phyloP scores from a whole-genome alignment of 30 jellyfish, hydroid and myxozoan genomes.

The Cassiopea andromeda region DNA sequence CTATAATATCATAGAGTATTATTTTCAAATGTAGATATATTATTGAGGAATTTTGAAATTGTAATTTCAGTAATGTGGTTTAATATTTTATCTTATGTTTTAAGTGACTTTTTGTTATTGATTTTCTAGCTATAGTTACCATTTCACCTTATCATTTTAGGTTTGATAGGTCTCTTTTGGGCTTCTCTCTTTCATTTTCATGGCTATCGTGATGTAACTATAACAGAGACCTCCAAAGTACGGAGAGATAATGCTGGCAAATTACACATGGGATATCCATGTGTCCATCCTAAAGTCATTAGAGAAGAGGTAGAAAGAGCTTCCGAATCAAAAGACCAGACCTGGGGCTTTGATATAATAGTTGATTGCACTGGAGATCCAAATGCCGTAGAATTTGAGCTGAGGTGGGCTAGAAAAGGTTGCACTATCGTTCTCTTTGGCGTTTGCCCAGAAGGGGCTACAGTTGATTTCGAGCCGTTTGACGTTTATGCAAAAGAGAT shows the following conservation, averaged over 20 bases:
- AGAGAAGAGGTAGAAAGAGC: constrained; percentile 35
- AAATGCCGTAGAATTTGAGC: constrained; percentile 67
- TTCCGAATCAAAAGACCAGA: constrained; percentile 51
- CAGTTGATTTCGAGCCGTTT: constrained; percentile 76
- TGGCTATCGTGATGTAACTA: constrained; percentile 85
- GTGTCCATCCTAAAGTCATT: constrained; percentile 59
- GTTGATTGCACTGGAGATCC: constrained; percentile 86
- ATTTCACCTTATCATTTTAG: constrained; percentile 6
- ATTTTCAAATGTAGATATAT: too few relatives aligned
- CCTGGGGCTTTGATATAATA: constrained; percentile 87
- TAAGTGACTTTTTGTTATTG: too few relatives aligned
- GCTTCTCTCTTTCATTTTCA: constrained; percentile 88
- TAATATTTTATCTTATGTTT: too few relatives aligned
- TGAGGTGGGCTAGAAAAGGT: constrained; percentile 84
- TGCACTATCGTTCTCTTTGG: constrained; percentile 88
- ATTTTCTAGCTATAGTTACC: too few relatives aligned
- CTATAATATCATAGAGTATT: too few relatives aligned
- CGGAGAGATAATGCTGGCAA: constrained; percentile 74
- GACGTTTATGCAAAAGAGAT: constrained; percentile 79
- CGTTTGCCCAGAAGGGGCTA: constrained; percentile 77
- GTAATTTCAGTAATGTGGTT: too few relatives aligned
- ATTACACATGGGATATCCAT: constrained; percentile 62
- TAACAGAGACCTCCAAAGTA: constrained; percentile 72
- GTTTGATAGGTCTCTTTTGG: constrained; percentile 84
- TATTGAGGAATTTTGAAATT: too few relatives aligned